Evolutionary conservation across 2,113 vertebrate genomes (phyloP).

Genomic region (Hemiscyllium ocellatum): DNA sequence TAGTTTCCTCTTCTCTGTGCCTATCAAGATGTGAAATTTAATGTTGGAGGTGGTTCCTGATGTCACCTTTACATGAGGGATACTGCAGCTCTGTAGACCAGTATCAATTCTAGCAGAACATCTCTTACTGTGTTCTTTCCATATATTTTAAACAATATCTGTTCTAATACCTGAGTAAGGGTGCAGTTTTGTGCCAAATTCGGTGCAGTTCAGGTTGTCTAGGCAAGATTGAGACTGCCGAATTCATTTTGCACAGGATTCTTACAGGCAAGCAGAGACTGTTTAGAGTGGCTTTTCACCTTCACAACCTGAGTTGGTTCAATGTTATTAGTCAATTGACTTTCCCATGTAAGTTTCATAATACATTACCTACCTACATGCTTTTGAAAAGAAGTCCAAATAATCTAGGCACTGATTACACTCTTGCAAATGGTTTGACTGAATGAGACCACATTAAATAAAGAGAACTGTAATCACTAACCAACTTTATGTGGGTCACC

Average conservation of each 20-base stretch:
- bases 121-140: background rate
- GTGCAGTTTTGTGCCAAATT: background rate
- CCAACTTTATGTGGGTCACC: conserved; percentile 1
- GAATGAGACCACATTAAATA: background rate
- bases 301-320: too few species aligned
- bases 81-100: background rate
- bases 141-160: background rate
- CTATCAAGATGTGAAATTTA: background rate
- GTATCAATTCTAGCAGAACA: background rate
- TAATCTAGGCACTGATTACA: background rate
- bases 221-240: background rate
- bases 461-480: background rate
- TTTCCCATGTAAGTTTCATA: background rate
- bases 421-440: background rate
- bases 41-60: background rate
- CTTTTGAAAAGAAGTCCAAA: background rate
- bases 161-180: background rate
- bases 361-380: background rate
- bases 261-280: background rate
- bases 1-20: background rate
- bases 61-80: background rate
- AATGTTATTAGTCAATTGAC: background rate
- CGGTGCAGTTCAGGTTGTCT: background rate
- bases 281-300: background rate
- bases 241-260: background rate